Conservation (phyloP, 2,113 vertebrate genomes). For the Austrofundulus limnaeus region DNA sequence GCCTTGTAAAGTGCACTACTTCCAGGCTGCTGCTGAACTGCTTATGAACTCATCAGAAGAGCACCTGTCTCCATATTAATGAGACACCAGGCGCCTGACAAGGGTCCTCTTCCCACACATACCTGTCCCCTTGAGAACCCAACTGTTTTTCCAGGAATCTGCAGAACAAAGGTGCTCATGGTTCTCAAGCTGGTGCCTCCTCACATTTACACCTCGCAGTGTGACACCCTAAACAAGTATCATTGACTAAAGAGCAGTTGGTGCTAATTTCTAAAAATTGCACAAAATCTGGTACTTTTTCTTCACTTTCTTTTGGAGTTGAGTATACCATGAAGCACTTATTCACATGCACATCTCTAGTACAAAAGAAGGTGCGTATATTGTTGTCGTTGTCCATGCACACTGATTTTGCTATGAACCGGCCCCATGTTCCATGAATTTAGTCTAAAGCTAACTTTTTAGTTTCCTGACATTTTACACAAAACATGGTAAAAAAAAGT, state of each 20-base stretch:
- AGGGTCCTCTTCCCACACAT: conserved; percentile 78
- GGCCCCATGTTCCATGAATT: no score
- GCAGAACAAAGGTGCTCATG: conserved; percentile 70
- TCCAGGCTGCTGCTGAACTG: conserved; percentile 89
- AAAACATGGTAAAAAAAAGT: no score
- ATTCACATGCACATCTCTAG: no score
- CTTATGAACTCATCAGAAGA: conserved; percentile 95
- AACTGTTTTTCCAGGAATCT: conserved; percentile 77
- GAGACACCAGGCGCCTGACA: conserved; percentile 73
- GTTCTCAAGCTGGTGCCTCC: conserved; percentile 35
- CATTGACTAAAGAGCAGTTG: background rate
- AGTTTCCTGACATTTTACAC: no score
- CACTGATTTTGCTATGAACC: no score
- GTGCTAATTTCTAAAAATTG: background rate
- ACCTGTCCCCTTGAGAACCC: conserved; percentile 72
- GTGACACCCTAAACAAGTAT: background rate
- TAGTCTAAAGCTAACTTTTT: no score
- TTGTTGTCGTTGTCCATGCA: no score
- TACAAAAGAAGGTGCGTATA: no score
- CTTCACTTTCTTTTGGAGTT: no score
- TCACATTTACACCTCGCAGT: conserved; percentile 13
- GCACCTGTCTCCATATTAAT: conserved; percentile 89
- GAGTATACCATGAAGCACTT: no score
- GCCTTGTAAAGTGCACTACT: conserved; percentile 96
- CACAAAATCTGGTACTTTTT: no score